A percentile compares a stretch with the other conserved stretches of the same genome.
phyloP scores from a whole-genome alignment of 2,797 vertebrate genomes.

The Sebastes variabilis region DNA sequence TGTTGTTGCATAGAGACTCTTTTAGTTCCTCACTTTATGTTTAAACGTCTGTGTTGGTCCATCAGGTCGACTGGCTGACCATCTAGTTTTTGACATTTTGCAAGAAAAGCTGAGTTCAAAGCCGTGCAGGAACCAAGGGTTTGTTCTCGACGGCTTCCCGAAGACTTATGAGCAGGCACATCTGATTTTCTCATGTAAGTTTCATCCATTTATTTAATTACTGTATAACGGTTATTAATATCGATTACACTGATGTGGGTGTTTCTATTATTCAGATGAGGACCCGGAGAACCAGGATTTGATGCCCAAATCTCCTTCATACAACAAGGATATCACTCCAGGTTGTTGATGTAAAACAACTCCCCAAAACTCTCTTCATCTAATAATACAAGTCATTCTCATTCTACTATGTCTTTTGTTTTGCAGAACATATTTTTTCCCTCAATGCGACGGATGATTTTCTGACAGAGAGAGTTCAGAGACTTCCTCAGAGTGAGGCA shows the following conservation, averaged over 20 bases:
- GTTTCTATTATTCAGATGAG: conserved; percentile 69
- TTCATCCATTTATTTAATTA: background rate
- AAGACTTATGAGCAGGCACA: conserved; percentile 87
- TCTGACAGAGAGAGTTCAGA: conserved; percentile 86
- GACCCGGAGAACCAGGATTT: conserved; percentile 73
- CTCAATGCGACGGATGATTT: conserved; percentile 90
- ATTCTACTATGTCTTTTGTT: background rate
- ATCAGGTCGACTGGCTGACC: conserved; percentile 83
- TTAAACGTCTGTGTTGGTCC: background rate
- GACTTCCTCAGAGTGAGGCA: conserved; percentile 84
- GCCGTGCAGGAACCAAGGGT: conserved; percentile 93
- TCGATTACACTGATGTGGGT: background rate
- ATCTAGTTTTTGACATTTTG: conserved; percentile 81
- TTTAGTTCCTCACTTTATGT: background rate
- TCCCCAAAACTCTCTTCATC: background rate
- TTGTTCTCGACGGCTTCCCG: conserved; percentile 91
- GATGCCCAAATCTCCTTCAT: conserved; percentile 67
- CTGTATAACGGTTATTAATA: background rate
- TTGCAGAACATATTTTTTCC: conserved; percentile 86
- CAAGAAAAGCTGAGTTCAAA: conserved; percentile 89
- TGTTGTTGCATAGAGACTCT: background rate
- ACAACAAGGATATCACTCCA: conserved; percentile 86
- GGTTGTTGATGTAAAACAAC: conserved; percentile 75
- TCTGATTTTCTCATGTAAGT: conserved; percentile 85
- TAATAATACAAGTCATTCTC: background rate